Percentiles rank a stretch among this genome's conserved stretches.
phyloP scores from a whole-genome alignment of 2,888 invertebrate species.

The Norana najaformis region DNA sequence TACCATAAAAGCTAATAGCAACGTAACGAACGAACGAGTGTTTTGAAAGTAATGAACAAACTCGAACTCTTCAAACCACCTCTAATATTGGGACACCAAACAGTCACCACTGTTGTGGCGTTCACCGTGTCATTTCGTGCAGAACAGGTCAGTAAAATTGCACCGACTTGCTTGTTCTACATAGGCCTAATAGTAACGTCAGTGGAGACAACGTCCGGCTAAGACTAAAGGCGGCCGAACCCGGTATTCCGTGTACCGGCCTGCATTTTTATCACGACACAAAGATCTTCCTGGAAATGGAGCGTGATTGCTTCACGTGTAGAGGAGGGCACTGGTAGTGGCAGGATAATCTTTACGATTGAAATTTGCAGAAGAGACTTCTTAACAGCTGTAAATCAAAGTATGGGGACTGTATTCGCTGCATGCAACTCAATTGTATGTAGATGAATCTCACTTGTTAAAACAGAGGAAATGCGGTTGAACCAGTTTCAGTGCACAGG shows the following conservation, averaged over 20 bases:
- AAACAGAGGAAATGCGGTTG: not conserved
- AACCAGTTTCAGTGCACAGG: not conserved
- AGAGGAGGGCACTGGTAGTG: not conserved
- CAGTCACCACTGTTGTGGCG: not conserved
- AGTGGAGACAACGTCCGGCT: no score
- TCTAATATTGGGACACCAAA: not conserved
- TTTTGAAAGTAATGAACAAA: not conserved
- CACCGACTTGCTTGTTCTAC: not conserved
- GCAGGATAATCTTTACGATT: not conserved
- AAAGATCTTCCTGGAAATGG: conserved; percentile 5
- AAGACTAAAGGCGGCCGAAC: not conserved
- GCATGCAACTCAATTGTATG: no score
- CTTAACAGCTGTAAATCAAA: no score
- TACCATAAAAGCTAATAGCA: not conserved
- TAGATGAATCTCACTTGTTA: not conserved
- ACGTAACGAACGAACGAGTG: not conserved
- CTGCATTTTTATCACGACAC: not conserved
- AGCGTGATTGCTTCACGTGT: not conserved
- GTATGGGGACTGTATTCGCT: no score
- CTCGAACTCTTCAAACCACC: not conserved
- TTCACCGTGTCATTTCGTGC: not conserved
- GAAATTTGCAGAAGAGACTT: not conserved
- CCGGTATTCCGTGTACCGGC: not conserved
- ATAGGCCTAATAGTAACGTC: no score
- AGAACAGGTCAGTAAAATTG: not conserved